phyloP scores from a whole-genome alignment of 2,113 vertebrate genomes.

The Dryoscopus gambensis region DNA sequence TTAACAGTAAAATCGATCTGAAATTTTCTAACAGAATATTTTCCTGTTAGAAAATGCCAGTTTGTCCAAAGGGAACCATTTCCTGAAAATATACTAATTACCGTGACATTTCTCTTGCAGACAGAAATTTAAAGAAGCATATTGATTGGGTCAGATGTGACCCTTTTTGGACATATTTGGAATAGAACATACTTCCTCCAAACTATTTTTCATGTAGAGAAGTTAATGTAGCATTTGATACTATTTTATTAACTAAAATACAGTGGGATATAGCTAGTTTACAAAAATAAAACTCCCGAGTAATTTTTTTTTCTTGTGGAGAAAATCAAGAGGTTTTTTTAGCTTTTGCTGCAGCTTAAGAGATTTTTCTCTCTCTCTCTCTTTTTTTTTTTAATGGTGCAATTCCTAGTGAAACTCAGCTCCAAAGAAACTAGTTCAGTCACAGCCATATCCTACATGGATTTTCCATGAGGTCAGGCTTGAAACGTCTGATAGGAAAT shows the following conservation, averaged over 20 bases:
- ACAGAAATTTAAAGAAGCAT: not conserved
- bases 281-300: not conserved
- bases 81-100: slow-evolving; percentile 13
- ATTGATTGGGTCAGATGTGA: not conserved
- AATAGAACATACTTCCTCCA: not conserved
- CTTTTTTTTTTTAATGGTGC: not conserved
- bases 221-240: not conserved
- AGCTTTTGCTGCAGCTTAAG: not conserved
- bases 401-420: not conserved
- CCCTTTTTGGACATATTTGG: slow-evolving; percentile 1
- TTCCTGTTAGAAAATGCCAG: not conserved
- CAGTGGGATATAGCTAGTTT: not conserved
- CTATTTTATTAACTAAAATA: not conserved
- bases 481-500: not conserved
- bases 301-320: not conserved
- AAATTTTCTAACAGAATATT: not conserved
- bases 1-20: not conserved
- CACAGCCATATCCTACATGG: not conserved
- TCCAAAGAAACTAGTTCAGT: not conserved
- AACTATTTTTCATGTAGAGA: not conserved
- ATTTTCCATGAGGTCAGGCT: not conserved
- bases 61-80: slow-evolving; percentile 36
- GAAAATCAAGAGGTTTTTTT: not conserved
- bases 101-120: not conserved
- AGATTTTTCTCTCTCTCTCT: not conserved